Conservation (phyloP, 1,140 invertebrate genomes). For the Nephila pilipes region DNA sequence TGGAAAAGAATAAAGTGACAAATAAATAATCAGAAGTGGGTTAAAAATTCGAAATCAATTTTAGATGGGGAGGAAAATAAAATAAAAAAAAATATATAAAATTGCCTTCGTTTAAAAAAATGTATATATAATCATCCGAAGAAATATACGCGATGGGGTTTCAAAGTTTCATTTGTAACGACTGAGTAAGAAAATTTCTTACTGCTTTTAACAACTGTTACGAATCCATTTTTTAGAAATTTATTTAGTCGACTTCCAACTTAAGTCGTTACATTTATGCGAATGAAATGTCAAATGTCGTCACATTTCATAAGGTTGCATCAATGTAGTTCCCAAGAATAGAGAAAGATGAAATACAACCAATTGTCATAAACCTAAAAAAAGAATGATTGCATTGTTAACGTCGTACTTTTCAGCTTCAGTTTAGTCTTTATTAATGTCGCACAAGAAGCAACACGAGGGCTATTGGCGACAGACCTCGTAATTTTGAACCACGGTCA, state of each 20-base stretch:
- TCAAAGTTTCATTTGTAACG: background rate
- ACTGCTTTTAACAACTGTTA: background rate
- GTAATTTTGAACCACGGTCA: too few species aligned
- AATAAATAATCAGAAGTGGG: background rate
- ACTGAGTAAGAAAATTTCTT: background rate
- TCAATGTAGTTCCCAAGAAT: too few species aligned
- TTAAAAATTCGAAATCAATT: background rate
- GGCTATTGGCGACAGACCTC: too few species aligned
- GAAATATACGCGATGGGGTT: background rate
- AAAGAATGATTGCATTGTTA: too few species aligned
- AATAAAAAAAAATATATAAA: background rate
- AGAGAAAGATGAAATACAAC: too few species aligned
- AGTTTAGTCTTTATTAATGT: too few species aligned
- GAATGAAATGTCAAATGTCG: background rate
- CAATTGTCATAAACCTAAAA: too few species aligned
- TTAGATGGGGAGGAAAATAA: background rate
- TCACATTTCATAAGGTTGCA: background rate
- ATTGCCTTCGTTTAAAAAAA: background rate
- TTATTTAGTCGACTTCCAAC: background rate
- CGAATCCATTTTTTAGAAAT: too few species aligned
- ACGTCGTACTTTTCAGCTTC: too few species aligned
- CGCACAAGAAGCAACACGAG: too few species aligned
- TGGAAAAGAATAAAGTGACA: background rate
- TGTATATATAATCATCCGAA: background rate
- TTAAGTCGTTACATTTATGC: background rate